phyloP scores from a whole-genome alignment of 1,140 invertebrate genomes.

The Macrobrachium nipponense region DNA sequence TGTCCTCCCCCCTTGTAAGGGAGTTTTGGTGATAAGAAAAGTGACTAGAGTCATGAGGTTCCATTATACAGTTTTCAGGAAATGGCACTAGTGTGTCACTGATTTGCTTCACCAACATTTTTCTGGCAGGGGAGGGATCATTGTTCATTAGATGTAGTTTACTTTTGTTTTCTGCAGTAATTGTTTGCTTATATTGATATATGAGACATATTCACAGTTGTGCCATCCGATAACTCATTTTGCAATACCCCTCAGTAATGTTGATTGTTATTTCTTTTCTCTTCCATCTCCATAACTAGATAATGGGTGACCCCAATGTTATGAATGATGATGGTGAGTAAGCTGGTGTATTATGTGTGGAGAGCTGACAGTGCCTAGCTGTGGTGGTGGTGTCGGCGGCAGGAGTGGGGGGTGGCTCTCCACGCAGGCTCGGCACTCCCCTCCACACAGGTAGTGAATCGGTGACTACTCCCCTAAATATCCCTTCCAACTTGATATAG shows the following conservation, averaged over 20 bases:
- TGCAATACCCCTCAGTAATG: constrained; percentile 35
- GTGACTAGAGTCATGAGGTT: constrained; percentile 53
- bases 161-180: constrained; percentile 45
- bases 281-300: constrained; percentile 60
- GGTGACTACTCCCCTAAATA: constrained; percentile 2
- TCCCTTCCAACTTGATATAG: too few relatives aligned
- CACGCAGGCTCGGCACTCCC: constrained; percentile 51
- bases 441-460: constrained; percentile 57
- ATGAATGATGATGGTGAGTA: constrained; percentile 61
- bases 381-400: constrained; percentile 46
- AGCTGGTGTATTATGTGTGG: constrained; percentile 55
- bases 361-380: constrained; percentile 57
- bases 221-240: neutral
- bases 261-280: constrained; percentile 48
- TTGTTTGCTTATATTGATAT: constrained; percentile 42
- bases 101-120: constrained; percentile 29
- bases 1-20: constrained; percentile 4
- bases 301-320: constrained; percentile 60
- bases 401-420: constrained; percentile 41
- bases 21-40: constrained; percentile 25
- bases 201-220: constrained; percentile 22
- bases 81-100: constrained; percentile 46
- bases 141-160: constrained; percentile 54
- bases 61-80: constrained; percentile 39
- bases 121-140: constrained; percentile 30